phyloP scores from a whole-genome alignment of 2,888 invertebrate species.

The Thelaira solivaga region DNA sequence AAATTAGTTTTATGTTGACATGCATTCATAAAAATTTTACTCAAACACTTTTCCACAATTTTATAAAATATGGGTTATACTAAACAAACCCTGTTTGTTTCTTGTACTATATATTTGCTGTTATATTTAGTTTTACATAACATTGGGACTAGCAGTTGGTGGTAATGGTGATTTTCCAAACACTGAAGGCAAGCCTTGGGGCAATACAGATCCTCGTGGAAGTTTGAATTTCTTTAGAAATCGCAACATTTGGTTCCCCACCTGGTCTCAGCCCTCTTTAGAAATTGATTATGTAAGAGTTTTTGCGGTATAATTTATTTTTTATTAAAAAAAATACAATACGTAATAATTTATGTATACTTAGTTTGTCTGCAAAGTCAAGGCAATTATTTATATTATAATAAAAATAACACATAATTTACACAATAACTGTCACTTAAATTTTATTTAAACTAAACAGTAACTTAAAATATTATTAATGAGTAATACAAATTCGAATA shows the following conservation, averaged over 20 bases:
- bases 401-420: too few species aligned
- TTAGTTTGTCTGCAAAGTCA: background rate
- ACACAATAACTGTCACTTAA: too few species aligned
- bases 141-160: conserved; percentile 87
- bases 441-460: too few species aligned
- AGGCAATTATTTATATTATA: too few species aligned
- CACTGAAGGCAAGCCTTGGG: conserved; percentile 83
- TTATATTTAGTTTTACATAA: conserved; percentile 83
- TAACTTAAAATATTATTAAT: conserved; percentile 14
- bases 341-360: background rate
- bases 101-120: background rate
- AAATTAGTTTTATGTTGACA: too few species aligned
- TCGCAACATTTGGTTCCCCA: conserved; percentile 81
- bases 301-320: conserved; percentile 68
- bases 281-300: conserved; percentile 74
- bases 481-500: conserved; percentile 1
- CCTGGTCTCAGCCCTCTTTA: conserved; percentile 81
- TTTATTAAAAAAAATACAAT: background rate
- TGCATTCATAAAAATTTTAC: too few species aligned
- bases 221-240: conserved; percentile 84
- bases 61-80: background rate
- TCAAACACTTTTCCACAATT: too few species aligned
- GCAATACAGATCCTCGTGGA: conserved; percentile 82
- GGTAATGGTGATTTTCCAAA: conserved; percentile 86
- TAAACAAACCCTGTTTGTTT: background rate